Conservation (phyloP, 23 tunicate species). For the Halocynthia aurantium region DNA sequence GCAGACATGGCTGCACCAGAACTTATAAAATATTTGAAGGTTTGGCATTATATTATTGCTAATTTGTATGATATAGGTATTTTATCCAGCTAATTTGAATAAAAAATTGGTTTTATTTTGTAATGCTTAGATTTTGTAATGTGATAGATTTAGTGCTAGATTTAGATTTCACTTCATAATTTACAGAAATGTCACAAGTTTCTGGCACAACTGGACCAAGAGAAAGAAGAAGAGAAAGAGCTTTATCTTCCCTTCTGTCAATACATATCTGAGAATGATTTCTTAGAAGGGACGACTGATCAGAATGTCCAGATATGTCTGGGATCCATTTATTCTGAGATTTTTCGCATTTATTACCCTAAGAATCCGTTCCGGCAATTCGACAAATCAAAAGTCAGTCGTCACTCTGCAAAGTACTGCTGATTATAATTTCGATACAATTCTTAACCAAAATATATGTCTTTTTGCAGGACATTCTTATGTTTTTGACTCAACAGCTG, state of each 20-base stretch:
- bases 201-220: conserved; percentile 89
- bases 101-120: too few species aligned
- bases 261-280: conserved; percentile 67
- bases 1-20: conserved; percentile 80
- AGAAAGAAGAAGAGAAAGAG: conserved; percentile 60
- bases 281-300: conserved; percentile 60
- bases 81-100: too few species aligned
- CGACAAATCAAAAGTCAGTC: conserved; percentile 48
- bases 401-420: background rate
- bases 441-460: background rate
- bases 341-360: conserved; percentile 83
- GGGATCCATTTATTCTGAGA: conserved; percentile 75
- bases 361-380: conserved; percentile 79
- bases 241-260: conserved; percentile 61
- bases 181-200: conserved; percentile 82
- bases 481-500: conserved; percentile 64
- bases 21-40: conserved; percentile 62
- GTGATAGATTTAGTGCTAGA: background rate
- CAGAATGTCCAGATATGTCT: conserved; percentile 48
- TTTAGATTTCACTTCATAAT: background rate
- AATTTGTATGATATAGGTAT: background rate
- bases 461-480: conserved; percentile 54
- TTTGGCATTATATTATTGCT: background rate
- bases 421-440: background rate
- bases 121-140: background rate